Evolutionary conservation across 2,113 vertebrate species (phyloP).

Genomic region (Pachypanchax playfairii): DNA sequence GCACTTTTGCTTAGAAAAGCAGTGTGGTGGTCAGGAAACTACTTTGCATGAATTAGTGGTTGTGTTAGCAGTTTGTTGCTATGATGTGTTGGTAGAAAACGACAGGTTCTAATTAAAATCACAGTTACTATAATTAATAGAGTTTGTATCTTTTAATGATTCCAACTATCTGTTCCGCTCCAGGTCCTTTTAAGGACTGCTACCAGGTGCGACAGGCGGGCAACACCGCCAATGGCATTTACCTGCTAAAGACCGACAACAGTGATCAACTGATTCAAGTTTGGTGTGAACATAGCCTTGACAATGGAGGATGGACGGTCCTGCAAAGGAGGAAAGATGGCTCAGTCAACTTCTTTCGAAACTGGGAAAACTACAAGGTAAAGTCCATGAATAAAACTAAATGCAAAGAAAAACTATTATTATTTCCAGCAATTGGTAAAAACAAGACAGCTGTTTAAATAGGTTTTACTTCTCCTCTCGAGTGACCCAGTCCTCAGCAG

Average conservation of each 20-base stretch:
- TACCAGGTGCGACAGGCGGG: conserved; percentile 90
- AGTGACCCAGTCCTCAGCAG: conserved; percentile 10
- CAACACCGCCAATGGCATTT: conserved; percentile 91
- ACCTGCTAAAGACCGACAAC: conserved; percentile 88
- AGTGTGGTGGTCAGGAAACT: too few species aligned
- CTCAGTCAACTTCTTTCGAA: conserved; percentile 97
- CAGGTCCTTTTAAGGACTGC: conserved; percentile 96
- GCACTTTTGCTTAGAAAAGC: too few species aligned
- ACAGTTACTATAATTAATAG: too few species aligned
- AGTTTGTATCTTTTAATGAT: too few species aligned
- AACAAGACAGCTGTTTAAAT: not conserved
- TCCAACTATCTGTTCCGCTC: conserved; percentile 22
- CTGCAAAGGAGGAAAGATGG: conserved; percentile 95
- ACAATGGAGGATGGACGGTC: conserved; percentile 97
- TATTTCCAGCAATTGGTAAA: too few species aligned
- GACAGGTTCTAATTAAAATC: too few species aligned
- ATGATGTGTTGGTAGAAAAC: too few species aligned
- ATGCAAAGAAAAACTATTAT: not conserved
- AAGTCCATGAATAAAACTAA: conserved; percentile 1
- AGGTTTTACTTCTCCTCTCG: conserved; percentile 11
- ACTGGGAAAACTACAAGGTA: conserved; percentile 99
- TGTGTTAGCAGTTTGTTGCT: too few species aligned
- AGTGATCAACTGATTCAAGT: conserved; percentile 88
- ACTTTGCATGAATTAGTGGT: too few species aligned
- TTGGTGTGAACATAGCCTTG: conserved; percentile 95